Conservation (phyloP, 2,797 vertebrate species). For the Ctenosaura bakeri region DNA sequence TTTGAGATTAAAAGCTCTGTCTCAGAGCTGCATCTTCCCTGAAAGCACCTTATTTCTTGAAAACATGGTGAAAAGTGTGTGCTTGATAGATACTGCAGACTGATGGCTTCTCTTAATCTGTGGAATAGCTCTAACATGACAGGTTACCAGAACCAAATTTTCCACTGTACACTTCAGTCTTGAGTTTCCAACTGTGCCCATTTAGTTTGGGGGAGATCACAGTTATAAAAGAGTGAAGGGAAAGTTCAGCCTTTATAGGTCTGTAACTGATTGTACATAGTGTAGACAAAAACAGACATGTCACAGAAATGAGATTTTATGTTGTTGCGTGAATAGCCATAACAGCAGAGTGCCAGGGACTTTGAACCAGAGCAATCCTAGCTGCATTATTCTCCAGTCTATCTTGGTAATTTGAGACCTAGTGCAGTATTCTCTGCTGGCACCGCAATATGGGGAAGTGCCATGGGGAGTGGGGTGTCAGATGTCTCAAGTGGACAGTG, state of each 20-base stretch:
- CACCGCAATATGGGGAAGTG: neutral
- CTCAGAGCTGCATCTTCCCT: neutral
- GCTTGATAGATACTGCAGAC: conserved; percentile 7
- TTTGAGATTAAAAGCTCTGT: conserved; percentile 17
- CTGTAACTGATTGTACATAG: neutral
- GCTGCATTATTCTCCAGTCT: neutral
- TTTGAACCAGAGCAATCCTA: neutral
- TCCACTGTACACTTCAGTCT: neutral
- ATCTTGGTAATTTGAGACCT: neutral
- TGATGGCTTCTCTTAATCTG: neutral
- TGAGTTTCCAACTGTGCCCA: neutral
- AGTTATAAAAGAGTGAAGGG: neutral
- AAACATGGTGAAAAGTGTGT: conserved; percentile 9
- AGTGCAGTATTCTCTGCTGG: neutral
- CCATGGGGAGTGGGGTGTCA: neutral
- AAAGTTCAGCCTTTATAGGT: accelerated
- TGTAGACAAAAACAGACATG: neutral
- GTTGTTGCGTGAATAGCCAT: neutral
- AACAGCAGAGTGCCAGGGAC: neutral
- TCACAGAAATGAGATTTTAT: neutral
- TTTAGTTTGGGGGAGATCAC: neutral
- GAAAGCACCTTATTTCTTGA: conserved; percentile 11
- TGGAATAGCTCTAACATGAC: neutral
- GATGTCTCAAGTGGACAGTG: neutral
- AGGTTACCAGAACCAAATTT: neutral